Base-by-base conservation (phyloP, 1,140 invertebrate species). In the Neuroterus valhalla region DNA sequence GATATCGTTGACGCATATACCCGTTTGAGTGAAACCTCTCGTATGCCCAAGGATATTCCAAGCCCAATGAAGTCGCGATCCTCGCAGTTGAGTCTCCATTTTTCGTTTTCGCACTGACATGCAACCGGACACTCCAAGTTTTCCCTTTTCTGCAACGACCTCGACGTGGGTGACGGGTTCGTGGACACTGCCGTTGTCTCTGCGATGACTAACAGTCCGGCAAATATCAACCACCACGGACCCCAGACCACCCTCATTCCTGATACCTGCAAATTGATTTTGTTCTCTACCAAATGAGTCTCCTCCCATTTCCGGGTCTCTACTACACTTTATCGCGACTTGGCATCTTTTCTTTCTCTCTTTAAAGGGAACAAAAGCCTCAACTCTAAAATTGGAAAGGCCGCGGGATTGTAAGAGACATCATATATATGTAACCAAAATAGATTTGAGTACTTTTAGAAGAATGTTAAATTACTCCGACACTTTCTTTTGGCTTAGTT, bases 191-290 rank as follows among this genome's bases (percentile, higher is more conserved):
- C 44, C 14, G 62, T 17, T 8, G 73, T 55, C 55, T 72, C 70
- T 72, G 62, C 75, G 44, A 81, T 42, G 8, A 90, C 52, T 31
- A 84, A 80, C 87, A 91, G 66, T 75, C 84, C 81, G 78, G 89
- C 85, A 74, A 86, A 72, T 68, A 81, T 74, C 73, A 79, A 81
- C 81, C 78, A 85, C 79, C 81, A 81, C 71, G 75, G 66, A 88
- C 85, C 84, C 85, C 88, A 86, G 86, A 86, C 83, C 87, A 88
- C 72, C 82, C 74, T 87, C 88, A 89, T 90, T 82, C 84, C 84
- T 85, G 81, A 82, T 68, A 84, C 82, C 85, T 85, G 80, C 72
- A 83, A 87, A 71, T 62, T 82, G 68, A 71, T 52, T 71, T 75
- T 66, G 19, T 69, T 46, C 50, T 23, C 70, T 77, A 66, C 67